Conservation (phyloP, 2,888 invertebrate species). For the Hetaerina titia region DNA sequence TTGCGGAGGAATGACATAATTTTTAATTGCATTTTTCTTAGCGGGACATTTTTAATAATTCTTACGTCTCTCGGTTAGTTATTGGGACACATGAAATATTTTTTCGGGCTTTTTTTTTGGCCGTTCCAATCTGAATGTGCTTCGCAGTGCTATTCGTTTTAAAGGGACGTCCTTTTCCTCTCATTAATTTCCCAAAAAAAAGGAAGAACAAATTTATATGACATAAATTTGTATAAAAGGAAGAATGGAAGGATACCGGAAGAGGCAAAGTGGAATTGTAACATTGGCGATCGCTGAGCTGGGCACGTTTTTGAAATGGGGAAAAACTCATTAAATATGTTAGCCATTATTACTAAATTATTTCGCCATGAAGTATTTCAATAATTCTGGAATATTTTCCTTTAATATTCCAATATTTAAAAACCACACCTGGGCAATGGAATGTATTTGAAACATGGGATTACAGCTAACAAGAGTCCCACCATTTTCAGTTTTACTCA, state of each 20-base stretch:
- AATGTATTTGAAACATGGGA: neutral
- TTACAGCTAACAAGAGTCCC: neutral
- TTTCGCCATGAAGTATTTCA: neutral
- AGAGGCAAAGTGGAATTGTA: neutral
- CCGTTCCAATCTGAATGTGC: conserved; percentile 8
- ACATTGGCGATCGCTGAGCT: neutral
- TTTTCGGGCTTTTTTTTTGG: neutral
- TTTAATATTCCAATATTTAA: neutral
- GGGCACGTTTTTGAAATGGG: neutral
- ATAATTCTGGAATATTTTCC: neutral
- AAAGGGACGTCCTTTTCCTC: neutral
- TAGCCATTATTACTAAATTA: neutral
- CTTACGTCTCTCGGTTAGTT: conserved; percentile 27
- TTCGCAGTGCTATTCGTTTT: neutral
- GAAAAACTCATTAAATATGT: neutral
- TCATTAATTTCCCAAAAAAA: conserved; percentile 13
- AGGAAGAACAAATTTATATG: neutral
- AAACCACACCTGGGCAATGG: neutral
- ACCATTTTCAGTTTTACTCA: neutral
- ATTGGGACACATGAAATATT: conserved; percentile 5
- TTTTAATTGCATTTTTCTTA: conserved; percentile 35
- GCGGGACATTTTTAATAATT: conserved; percentile 19
- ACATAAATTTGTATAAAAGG: neutral
- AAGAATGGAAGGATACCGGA: neutral
- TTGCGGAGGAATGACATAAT: conserved; percentile 8